A percentile compares a stretch with the other conserved stretches of the same genome.
These are phyloP conservation scores for Lithodes maja DNA, from an alignment of 2,888 invertebrate species.

Conservation along the genomic window DNA sequence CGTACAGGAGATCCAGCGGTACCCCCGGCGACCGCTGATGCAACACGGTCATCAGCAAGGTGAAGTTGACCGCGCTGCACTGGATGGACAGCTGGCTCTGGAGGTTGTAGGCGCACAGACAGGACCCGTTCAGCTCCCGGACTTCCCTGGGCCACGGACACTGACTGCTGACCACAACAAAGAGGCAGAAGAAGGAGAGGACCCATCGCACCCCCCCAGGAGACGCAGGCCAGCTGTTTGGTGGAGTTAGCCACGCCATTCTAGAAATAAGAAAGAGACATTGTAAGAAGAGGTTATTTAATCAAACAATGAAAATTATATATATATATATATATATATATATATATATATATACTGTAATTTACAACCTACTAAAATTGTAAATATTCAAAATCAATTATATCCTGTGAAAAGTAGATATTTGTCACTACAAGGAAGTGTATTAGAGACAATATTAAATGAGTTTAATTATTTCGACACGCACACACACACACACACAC, in stretches of 20 bases:
- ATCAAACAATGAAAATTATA: too few relatives aligned
- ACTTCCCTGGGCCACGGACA: constrained; percentile 91
- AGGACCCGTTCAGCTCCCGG: constrained; percentile 85
- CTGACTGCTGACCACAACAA: constrained; percentile 65
- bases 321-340: too few relatives aligned
- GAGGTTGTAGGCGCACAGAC: constrained; percentile 80
- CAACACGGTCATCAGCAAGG: constrained; percentile 81
- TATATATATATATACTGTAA: too few relatives aligned
- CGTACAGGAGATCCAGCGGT: constrained; percentile 89
- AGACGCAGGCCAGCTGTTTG: background rate
- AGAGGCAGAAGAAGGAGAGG: background rate
- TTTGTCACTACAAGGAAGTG: too few relatives aligned
- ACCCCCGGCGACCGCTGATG: constrained; percentile 78
- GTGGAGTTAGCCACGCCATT: background rate
- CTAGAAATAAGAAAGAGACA: background rate
- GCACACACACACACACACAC: too few relatives aligned
- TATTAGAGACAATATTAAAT: too few relatives aligned
- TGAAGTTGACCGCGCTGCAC: constrained; percentile 91
- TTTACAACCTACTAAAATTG: too few relatives aligned
- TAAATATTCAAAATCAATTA: too few relatives aligned
- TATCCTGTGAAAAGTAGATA: too few relatives aligned
- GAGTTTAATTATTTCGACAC: too few relatives aligned
- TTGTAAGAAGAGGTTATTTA: too few relatives aligned
- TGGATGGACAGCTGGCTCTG: constrained; percentile 86
- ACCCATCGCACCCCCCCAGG: background rate